A percentile compares a stretch with the other conserved stretches of the same genome.
These are phyloP conservation scores for Euura lappo DNA, from an alignment of 1,140 invertebrate species.

Conservation along the genomic window DNA sequence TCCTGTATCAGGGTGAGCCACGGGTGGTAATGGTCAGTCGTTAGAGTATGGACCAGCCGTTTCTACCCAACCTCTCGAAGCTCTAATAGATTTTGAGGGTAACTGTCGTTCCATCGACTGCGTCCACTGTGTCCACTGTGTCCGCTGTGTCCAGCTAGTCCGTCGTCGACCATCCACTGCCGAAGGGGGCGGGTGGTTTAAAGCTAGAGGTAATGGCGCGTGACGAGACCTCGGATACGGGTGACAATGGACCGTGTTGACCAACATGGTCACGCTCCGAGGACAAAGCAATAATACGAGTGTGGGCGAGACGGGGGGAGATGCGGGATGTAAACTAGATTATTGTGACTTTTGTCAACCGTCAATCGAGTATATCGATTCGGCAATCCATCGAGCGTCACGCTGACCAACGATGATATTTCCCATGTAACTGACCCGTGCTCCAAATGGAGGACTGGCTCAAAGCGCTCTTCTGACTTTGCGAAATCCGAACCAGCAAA, in stretches of 20 bases:
- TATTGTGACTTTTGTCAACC: constrained; percentile 4
- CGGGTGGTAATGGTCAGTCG: constrained; percentile 6
- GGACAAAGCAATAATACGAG: constrained; percentile 13
- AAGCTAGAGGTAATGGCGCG: constrained; percentile 59
- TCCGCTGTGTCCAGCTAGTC: background rate
- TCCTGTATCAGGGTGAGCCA: background rate
- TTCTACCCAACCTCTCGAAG: background rate
- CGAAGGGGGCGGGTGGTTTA: constrained; percentile 34
- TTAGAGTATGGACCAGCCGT: background rate
- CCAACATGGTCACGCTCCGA: constrained; percentile 51
- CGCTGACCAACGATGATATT: background rate
- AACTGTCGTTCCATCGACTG: constrained; percentile 6
- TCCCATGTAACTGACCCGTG: too few relatives aligned
- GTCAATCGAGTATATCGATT: background rate
- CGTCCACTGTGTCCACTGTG: background rate
- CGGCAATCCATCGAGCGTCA: background rate
- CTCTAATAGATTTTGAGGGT: constrained; percentile 7
- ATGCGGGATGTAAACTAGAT: constrained; percentile 1
- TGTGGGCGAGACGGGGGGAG: background rate
- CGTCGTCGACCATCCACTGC: background rate
- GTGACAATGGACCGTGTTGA: constrained; percentile 50
- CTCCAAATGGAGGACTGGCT: too few relatives aligned
- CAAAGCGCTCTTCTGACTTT: too few relatives aligned
- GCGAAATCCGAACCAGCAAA: too few relatives aligned
- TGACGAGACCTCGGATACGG: constrained; percentile 46